phyloP scores from a whole-genome alignment of 2,797 vertebrate genomes.

The Ara ararauna region DNA sequence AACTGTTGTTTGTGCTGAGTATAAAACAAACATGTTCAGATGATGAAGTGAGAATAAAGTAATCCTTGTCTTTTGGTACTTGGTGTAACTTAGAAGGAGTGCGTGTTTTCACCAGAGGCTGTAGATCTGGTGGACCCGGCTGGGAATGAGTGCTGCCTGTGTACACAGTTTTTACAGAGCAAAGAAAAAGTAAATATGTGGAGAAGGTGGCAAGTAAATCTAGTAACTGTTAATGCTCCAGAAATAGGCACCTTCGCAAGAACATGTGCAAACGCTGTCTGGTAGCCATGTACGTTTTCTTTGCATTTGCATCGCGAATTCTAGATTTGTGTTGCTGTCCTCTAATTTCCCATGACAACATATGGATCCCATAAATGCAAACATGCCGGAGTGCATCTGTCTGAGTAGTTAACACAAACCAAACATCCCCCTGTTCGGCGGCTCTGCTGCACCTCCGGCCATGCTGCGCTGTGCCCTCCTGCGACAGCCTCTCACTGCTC shows the following conservation, averaged over 20 bases:
- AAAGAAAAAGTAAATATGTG: background rate
- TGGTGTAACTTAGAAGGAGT: constrained; percentile 27
- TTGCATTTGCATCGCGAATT: constrained; percentile 41
- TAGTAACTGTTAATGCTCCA: background rate
- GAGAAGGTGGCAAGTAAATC: background rate
- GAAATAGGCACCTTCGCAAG: background rate
- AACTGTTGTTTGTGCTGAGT: constrained; percentile 55
- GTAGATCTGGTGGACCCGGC: constrained; percentile 7
- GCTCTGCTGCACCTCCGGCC: constrained; percentile 43
- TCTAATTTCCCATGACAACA: constrained; percentile 78
- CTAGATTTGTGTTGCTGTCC: constrained; percentile 69
- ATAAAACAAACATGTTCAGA: constrained; percentile 8
- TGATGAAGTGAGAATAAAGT: constrained; percentile 37
- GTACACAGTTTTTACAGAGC: constrained; percentile 13
- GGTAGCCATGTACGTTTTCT: constrained; percentile 31
- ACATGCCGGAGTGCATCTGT: constrained; percentile 79
- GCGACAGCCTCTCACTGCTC: constrained; percentile 9
- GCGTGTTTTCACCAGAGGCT: constrained; percentile 44
- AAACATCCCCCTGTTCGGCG: constrained; percentile 68
- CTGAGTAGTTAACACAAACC: constrained; percentile 79
- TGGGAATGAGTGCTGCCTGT: constrained; percentile 4
- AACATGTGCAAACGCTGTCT: background rate
- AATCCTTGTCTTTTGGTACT: constrained; percentile 20
- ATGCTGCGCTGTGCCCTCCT: constrained; percentile 11
- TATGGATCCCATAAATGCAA: constrained; percentile 80